phyloP scores from a whole-genome alignment of 2,113 vertebrate species.

The Thamnophis sirtalis region DNA sequence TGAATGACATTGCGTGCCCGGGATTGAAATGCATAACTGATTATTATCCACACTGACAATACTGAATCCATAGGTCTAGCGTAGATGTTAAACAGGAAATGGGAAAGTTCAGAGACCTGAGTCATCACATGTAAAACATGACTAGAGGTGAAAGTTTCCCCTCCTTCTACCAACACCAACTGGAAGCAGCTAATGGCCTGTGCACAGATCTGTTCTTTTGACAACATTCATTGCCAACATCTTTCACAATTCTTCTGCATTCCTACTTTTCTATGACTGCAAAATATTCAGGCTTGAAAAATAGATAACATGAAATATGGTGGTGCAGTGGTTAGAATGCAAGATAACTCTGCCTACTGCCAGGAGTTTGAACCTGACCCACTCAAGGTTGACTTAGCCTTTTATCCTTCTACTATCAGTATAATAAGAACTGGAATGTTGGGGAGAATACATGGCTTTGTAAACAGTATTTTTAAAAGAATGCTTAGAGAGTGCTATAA shows the following conservation, averaged over 20 bases:
- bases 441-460: not conserved
- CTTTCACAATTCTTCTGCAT: not conserved
- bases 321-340: no score
- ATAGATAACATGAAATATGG: not conserved
- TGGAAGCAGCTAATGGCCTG: not conserved
- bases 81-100: not conserved
- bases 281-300: not conserved
- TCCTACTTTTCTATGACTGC: not conserved
- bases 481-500: not conserved
- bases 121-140: not conserved
- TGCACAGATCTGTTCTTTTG: not conserved
- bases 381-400: not conserved
- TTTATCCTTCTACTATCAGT: not conserved
- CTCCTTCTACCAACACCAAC: not conserved
- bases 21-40: not conserved
- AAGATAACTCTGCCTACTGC: not conserved
- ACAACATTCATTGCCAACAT: not conserved
- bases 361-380: not conserved
- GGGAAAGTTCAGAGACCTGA: not conserved
- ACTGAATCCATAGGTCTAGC: not conserved
- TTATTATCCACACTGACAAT: not conserved
- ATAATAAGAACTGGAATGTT: not conserved
- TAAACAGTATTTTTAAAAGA: not conserved
- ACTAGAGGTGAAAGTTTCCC: not conserved
- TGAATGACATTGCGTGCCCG: not conserved